Evolutionary conservation across 2,888 invertebrate species (phyloP).

Genomic region (Stenotaenia linearis): DNA sequence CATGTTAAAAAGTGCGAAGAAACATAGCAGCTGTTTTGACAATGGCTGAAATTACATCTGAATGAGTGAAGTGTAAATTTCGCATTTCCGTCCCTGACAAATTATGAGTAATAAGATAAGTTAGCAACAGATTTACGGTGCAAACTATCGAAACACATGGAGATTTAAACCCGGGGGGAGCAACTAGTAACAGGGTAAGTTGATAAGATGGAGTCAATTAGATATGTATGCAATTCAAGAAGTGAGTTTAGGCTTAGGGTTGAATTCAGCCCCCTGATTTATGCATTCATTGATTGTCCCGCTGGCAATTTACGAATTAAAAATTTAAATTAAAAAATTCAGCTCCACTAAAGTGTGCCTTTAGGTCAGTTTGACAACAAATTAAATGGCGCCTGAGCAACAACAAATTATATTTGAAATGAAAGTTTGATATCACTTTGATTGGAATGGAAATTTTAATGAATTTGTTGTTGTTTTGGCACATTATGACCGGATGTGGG

Average conservation of each 20-base stretch:
- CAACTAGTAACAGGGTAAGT: neutral
- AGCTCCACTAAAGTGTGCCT: neutral
- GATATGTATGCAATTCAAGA: neutral
- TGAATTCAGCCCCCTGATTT: neutral
- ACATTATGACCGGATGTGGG: neutral
- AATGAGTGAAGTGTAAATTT: conserved; percentile 8
- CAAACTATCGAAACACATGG: neutral
- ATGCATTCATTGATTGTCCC: neutral
- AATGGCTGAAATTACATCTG: conserved; percentile 13
- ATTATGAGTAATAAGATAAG: conserved; percentile 19
- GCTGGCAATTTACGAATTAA: neutral
- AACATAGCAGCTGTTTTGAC: neutral
- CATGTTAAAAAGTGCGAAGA: neutral
- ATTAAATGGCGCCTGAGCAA: neutral
- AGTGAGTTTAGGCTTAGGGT: neutral
- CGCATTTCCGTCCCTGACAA: conserved; percentile 9
- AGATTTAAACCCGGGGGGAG: conserved; percentile 9
- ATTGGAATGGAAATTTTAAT: neutral
- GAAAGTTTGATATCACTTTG: neutral
- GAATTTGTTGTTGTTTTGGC: neutral
- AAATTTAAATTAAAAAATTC: neutral
- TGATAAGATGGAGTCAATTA: conserved; percentile 13
- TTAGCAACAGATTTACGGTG: conserved; percentile 19
- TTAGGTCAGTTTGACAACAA: neutral
- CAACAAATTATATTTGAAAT: neutral